A percentile compares a stretch with the other conserved stretches of the same genome.
Conservation (phyloP, 2,888 invertebrate genomes). For the Pachliopta kotzebuea region DNA sequence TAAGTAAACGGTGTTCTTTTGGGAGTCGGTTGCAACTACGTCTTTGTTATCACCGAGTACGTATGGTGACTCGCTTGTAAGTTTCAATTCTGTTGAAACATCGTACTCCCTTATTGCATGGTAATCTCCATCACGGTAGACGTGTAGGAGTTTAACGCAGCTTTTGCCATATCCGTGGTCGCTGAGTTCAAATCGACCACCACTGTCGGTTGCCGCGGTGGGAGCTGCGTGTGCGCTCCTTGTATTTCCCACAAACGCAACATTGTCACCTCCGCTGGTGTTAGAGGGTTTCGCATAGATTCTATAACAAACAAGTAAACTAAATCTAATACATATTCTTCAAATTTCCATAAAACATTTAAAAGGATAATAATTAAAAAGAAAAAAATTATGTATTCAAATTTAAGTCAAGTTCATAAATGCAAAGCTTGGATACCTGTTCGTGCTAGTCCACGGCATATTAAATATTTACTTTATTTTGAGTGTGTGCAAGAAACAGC, state of each 20-base stretch:
- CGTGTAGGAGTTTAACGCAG: constrained; percentile 86
- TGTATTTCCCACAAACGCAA: constrained; percentile 22
- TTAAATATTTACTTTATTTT: constrained; percentile 67
- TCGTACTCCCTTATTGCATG: constrained; percentile 88
- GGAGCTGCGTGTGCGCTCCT: constrained; percentile 41
- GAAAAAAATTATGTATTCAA: background rate
- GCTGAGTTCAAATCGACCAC: constrained; percentile 81
- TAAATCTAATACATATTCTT: background rate
- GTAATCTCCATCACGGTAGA: constrained; percentile 82
- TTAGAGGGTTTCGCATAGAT: constrained; percentile 76
- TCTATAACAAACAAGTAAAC: constrained; percentile 45
- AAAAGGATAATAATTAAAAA: background rate
- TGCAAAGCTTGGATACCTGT: constrained; percentile 54
- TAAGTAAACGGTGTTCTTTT: constrained; percentile 90
- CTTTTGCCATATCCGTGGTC: constrained; percentile 88
- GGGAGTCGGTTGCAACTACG: constrained; percentile 90
- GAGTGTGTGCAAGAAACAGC: constrained; percentile 66
- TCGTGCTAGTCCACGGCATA: constrained; percentile 76
- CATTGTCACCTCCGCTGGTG: constrained; percentile 54
- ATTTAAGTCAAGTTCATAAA: background rate
- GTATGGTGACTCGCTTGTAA: constrained; percentile 86
- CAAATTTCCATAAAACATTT: background rate
- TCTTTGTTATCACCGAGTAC: constrained; percentile 87
- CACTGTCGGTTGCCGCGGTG: constrained; percentile 68
- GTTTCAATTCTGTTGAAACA: constrained; percentile 84